Evolutionary conservation across 2,888 invertebrate species (phyloP).

Genomic region (Scaptomyza caliginosa): DNA sequence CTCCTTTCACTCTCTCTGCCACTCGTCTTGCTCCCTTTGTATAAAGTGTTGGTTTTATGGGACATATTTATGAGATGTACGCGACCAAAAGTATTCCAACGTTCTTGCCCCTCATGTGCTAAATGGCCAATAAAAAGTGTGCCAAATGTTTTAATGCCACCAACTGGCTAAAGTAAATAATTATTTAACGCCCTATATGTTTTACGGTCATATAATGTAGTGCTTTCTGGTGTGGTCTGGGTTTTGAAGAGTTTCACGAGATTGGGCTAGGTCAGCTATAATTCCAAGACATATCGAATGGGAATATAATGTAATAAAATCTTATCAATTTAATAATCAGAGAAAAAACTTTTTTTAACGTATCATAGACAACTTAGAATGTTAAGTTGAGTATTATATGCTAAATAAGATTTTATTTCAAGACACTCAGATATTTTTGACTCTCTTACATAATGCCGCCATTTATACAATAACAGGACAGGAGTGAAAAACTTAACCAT

Average conservation of each 20-base stretch:
- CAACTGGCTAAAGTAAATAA: slow-evolving; percentile 67
- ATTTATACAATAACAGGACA: not conserved
- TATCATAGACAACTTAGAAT: no score
- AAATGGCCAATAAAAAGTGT: slow-evolving; percentile 56
- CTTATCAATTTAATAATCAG: no score
- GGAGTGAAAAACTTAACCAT: slow-evolving; percentile 1
- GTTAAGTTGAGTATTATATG: no score
- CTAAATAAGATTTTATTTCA: not conserved
- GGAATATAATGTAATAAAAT: not conserved
- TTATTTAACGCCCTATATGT: slow-evolving; percentile 68
- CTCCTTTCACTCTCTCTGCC: slow-evolving; percentile 28
- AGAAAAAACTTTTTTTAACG: no score
- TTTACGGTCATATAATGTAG: slow-evolving; percentile 55
- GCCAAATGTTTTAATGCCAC: slow-evolving; percentile 55
- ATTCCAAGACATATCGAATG: slow-evolving; percentile 6
- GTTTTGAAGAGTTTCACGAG: slow-evolving; percentile 41
- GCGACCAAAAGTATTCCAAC: slow-evolving; percentile 32
- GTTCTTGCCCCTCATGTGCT: slow-evolving; percentile 28
- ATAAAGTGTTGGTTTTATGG: slow-evolving; percentile 49
- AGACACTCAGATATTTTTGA: not conserved
- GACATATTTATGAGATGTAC: slow-evolving; percentile 52
- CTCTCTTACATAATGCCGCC: not conserved
- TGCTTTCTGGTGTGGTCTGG: slow-evolving; percentile 28
- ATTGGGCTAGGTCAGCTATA: slow-evolving; percentile 39
- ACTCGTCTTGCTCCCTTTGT: not conserved